Base-by-base conservation (phyloP, 2,113 vertebrate species). In the Entelurus aequoreus region DNA sequence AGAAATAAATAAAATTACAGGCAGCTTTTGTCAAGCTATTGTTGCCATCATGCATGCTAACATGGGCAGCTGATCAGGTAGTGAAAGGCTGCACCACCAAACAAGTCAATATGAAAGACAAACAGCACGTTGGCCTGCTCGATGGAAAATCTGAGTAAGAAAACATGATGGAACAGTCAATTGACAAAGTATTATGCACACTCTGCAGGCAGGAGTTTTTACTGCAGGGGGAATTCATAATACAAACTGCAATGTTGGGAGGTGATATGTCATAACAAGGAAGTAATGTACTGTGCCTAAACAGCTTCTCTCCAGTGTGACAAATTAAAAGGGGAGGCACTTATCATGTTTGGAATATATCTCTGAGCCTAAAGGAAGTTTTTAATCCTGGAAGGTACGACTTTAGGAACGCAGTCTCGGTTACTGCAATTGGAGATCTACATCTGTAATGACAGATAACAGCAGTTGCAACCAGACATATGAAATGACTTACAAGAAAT, bases 221-320 rank as follows among this genome's bases (percentile, higher is more conserved):
- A 67, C 66, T 50, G 69, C 54, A 21, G 50, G 68, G 14, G 40
- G 56, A 72, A 68, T 67, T 65, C 21, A 60, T 35, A 68, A 69
- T 49, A 48, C 1, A 46, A 8, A 67, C 65, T n/a, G 54, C 63
- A 69, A 53, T 14, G 10, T 65, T 58, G 65, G 28, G 55, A 69
- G 66, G 79, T 62, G 60, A 72, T 77, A 59, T 73, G 76, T 80
- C 72, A 72, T 40, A 65, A 71, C 62, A 62, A 68, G 66, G 60
- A 68, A 75, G 55, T 56, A 47, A 81, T 55, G 54, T 28, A 52
- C 55, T 66, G 65, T 58, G 49, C 77, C 83, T 64, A 72, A 73
- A 80, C 38, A 13, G 54, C 50, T 56, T 74, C 69, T 68, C 62
- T 51, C 38, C 57, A 63, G 53, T 62, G 19, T 44, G 62, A 75